These are phyloP conservation scores for Electrophaes corylata DNA, from an alignment of 2,888 invertebrate species.

Conservation along the genomic window DNA sequence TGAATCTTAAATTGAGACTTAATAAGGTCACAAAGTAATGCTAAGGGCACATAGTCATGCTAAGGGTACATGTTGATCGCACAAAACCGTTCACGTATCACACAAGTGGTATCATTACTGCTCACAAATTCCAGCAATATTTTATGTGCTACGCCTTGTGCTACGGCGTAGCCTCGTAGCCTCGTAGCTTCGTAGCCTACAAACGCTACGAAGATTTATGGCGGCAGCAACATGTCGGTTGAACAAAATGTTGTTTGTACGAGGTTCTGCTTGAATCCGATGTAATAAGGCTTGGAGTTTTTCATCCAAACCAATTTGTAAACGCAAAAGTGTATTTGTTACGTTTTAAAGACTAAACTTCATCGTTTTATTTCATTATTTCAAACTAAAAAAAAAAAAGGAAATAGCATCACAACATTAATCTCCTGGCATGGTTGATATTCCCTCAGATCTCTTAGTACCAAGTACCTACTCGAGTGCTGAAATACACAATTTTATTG, in stretches of 20 bases:
- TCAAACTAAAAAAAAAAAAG: too few relatives aligned
- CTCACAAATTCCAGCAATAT: slow-evolving; percentile 28
- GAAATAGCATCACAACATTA: too few relatives aligned
- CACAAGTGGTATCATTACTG: slow-evolving; percentile 22
- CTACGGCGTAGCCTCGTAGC: slow-evolving; percentile 27
- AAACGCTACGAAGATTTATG: slow-evolving; percentile 31
- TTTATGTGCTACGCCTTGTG: slow-evolving; percentile 28
- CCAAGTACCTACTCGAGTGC: too few relatives aligned
- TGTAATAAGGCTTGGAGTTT: slow-evolving; percentile 7
- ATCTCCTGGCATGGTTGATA: too few relatives aligned
- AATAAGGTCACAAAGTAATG: not conserved
- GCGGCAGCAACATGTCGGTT: slow-evolving; percentile 25
- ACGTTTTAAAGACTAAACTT: too few relatives aligned
- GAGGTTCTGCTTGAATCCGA: slow-evolving; percentile 16
- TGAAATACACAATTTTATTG: too few relatives aligned
- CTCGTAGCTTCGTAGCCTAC: slow-evolving; percentile 25
- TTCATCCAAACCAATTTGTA: slow-evolving; percentile 1
- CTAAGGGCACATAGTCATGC: not conserved
- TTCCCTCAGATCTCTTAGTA: too few relatives aligned
- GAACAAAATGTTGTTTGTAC: slow-evolving; percentile 23
- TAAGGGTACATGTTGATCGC: slow-evolving; percentile 3
- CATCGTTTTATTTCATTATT: too few relatives aligned
- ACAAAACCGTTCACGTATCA: slow-evolving; percentile 23
- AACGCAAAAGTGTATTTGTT: too few relatives aligned
- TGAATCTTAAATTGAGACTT: not conserved